Conservation (phyloP, 1,140 invertebrate genomes). For the Cheumatopsyche charites region DNA sequence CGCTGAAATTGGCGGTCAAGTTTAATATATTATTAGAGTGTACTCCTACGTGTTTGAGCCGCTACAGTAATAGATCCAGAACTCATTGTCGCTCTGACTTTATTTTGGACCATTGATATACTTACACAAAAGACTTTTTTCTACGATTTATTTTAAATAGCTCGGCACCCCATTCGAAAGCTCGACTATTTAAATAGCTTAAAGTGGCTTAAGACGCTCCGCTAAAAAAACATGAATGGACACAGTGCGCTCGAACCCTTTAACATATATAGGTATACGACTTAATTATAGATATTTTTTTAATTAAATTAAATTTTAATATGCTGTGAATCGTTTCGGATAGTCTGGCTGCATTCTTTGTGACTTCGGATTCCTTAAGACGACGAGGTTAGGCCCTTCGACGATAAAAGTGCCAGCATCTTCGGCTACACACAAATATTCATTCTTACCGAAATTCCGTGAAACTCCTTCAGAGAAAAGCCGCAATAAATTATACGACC, state of each 20-base stretch:
- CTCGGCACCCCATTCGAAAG: too few species aligned
- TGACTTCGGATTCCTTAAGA: constrained; percentile 26
- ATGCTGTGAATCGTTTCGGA: constrained; percentile 1
- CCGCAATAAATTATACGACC: constrained; percentile 20
- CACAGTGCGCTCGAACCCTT: too few species aligned
- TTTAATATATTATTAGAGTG: constrained; percentile 6
- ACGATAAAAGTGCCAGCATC: constrained; percentile 34
- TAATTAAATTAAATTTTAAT: too few species aligned
- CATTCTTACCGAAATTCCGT: constrained; percentile 25
- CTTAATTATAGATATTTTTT: too few species aligned
- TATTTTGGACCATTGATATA: too few species aligned
- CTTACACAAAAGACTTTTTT: too few species aligned
- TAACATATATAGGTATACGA: too few species aligned
- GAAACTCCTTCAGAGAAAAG: constrained; percentile 1
- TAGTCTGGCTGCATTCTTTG: background rate
- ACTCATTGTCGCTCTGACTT: background rate
- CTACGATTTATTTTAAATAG: too few species aligned
- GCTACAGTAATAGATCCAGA: constrained; percentile 10
- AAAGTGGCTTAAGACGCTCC: too few species aligned
- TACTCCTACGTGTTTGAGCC: constrained; percentile 10
- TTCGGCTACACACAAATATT: constrained; percentile 27
- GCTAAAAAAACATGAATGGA: too few species aligned
- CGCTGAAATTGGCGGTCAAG: background rate
- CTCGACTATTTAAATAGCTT: too few species aligned
- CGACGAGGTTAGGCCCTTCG: background rate